phyloP scores from a whole-genome alignment of 2,797 vertebrate genomes.

The Menidia menidia region DNA sequence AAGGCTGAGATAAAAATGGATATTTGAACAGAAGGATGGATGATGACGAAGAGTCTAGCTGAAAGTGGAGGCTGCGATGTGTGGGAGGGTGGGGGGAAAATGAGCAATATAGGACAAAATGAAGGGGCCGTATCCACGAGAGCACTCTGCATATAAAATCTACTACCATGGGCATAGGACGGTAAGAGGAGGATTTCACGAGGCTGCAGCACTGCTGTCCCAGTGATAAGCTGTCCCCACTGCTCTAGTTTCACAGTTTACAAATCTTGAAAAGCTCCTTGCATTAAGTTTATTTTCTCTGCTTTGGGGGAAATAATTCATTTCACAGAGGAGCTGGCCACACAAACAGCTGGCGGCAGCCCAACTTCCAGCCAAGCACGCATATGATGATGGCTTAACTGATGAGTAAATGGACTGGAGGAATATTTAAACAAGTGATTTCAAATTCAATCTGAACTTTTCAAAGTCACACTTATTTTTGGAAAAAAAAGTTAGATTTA shows the following conservation, averaged over 20 bases:
- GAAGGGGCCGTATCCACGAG: constrained; percentile 42
- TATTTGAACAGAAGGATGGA: constrained; percentile 56
- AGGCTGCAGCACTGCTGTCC: constrained; percentile 62
- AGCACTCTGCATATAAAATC: constrained; percentile 48
- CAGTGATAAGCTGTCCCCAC: constrained; percentile 58
- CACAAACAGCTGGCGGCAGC: constrained; percentile 34
- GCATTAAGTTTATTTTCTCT: constrained; percentile 53
- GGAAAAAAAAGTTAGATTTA: constrained; percentile 77
- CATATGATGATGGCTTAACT: constrained; percentile 17
- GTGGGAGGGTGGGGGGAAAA: constrained; percentile 17
- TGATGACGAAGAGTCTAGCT: constrained; percentile 20
- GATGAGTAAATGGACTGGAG: constrained; percentile 8
- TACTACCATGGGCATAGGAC: constrained; percentile 37
- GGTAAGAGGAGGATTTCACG: constrained; percentile 38
- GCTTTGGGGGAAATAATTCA: constrained; percentile 34
- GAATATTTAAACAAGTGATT: background rate
- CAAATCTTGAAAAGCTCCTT: constrained; percentile 45
- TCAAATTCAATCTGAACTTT: background rate
- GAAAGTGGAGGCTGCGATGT: too few relatives aligned
- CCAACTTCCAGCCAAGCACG: background rate
- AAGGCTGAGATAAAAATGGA: constrained; percentile 39
- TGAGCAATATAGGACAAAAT: constrained; percentile 40
- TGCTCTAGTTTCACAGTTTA: constrained; percentile 54
- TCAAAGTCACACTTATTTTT: too few relatives aligned
- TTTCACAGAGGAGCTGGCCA: constrained; percentile 43